A percentile compares a stretch with the other conserved stretches of the same genome.
These are phyloP conservation scores for Dallia pectoralis DNA, from an alignment of 2,797 vertebrate species.

Conservation along the genomic window DNA sequence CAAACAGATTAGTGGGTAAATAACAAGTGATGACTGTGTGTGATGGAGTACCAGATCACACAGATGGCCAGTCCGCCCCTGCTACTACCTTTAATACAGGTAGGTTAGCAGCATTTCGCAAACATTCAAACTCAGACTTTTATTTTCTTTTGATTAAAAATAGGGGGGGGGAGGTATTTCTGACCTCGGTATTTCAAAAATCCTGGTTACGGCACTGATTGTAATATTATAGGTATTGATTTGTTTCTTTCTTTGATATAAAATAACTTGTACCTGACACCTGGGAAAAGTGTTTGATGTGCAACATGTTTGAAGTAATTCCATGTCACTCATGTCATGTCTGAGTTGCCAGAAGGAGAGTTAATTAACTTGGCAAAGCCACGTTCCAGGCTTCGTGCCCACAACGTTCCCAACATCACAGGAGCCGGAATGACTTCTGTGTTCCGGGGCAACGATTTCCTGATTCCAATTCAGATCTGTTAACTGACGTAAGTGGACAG, in stretches of 20 bases:
- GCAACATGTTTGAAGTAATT: slow-evolving; percentile 11
- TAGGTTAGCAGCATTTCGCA: too few relatives aligned
- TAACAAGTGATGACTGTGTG: too few relatives aligned
- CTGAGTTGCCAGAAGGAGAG: slow-evolving; percentile 49
- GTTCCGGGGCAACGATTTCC: slow-evolving; percentile 41
- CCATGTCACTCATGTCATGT: slow-evolving; percentile 1
- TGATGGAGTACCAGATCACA: too few relatives aligned
- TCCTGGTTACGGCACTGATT: too few relatives aligned
- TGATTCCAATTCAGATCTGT: slow-evolving; percentile 41
- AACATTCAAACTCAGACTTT: too few relatives aligned
- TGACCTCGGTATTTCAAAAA: too few relatives aligned
- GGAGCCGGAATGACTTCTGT: slow-evolving; percentile 47
- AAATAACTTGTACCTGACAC: neutral
- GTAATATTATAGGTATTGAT: neutral
- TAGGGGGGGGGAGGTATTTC: too few relatives aligned
- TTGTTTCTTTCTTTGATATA: neutral
- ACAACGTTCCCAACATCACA: slow-evolving; percentile 54
- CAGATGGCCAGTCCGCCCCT: too few relatives aligned
- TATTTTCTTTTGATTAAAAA: too few relatives aligned
- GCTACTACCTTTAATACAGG: too few relatives aligned
- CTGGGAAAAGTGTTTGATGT: slow-evolving; percentile 3
- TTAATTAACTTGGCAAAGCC: slow-evolving; percentile 67
- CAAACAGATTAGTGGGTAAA: too few relatives aligned
- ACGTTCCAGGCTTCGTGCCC: slow-evolving; percentile 54
- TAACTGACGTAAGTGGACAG: slow-evolving; percentile 13